These are phyloP conservation scores for Perca schrenkii DNA, from an alignment of 2,113 vertebrate genomes.

Conservation along the genomic window DNA sequence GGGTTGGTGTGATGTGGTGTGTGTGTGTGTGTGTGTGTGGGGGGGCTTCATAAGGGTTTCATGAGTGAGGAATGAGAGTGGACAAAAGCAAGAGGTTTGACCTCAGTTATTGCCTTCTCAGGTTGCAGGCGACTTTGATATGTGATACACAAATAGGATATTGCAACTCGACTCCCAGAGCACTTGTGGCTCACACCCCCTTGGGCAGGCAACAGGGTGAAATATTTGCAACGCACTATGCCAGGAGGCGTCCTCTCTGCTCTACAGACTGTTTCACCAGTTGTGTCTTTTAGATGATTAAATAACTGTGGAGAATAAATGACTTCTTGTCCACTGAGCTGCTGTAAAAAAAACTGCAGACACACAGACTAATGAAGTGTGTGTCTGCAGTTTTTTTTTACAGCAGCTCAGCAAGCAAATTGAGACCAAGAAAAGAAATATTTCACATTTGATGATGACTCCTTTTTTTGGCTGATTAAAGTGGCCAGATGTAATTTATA, in stretches of 20 bases:
- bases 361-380: conserved; percentile 47
- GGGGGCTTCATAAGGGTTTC: conserved; percentile 34
- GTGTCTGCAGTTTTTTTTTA: neutral
- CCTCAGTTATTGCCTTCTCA: conserved; percentile 71
- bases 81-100: conserved; percentile 60
- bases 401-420: conserved; percentile 12
- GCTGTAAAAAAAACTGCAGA: conserved; percentile 39
- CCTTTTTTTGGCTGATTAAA: conserved; percentile 45
- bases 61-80: conserved; percentile 59
- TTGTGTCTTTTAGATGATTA: conserved; percentile 56
- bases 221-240: conserved; percentile 25
- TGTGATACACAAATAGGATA: conserved; percentile 74
- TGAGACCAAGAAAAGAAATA: conserved; percentile 36
- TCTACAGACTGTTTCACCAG: conserved; percentile 24
- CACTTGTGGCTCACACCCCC: conserved; percentile 49
- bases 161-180: conserved; percentile 61
- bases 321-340: conserved; percentile 47
- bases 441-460: conserved; percentile 48
- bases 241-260: conserved; percentile 43
- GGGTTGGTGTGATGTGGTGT: neutral
- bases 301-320: conserved; percentile 61
- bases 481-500: conserved; percentile 17
- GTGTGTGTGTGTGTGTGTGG: too few species aligned
- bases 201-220: conserved; percentile 47
- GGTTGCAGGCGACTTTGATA: conserved; percentile 79